Evolutionary conservation across 2,113 vertebrate genomes (phyloP).

Genomic region (Spermophilus dauricus): DNA sequence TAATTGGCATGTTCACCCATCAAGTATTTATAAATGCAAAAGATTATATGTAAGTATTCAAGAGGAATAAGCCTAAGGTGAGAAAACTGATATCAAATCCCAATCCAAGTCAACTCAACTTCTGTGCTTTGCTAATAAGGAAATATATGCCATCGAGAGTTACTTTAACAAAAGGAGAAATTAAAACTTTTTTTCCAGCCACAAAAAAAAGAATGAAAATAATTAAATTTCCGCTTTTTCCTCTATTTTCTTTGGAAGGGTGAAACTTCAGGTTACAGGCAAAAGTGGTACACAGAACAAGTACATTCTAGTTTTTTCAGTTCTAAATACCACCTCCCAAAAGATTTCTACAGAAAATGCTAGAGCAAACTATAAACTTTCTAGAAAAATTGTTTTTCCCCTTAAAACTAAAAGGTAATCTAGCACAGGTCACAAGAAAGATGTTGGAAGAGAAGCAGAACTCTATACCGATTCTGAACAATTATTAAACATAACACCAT

Average conservation of each 20-base stretch:
- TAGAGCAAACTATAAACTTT: slow-evolving; percentile 63
- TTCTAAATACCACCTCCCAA: slow-evolving; percentile 66
- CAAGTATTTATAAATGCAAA: neutral
- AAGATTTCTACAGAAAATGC: slow-evolving; percentile 72
- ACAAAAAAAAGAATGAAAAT: slow-evolving; percentile 72
- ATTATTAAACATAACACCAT: slow-evolving; percentile 69
- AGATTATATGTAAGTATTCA: slow-evolving; percentile 4
- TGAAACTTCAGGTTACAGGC: slow-evolving; percentile 56
- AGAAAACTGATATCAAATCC: slow-evolving; percentile 52
- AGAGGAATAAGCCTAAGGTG: neutral
- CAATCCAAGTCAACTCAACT: neutral
- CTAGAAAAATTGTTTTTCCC: slow-evolving; percentile 68
- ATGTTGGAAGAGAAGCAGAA: slow-evolving; percentile 67
- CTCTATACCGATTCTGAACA: slow-evolving; percentile 23
- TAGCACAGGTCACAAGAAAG: slow-evolving; percentile 65
- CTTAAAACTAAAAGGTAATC: slow-evolving; percentile 40
- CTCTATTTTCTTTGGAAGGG: slow-evolving; percentile 59
- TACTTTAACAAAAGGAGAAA: slow-evolving; percentile 66
- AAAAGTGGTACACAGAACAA: slow-evolving; percentile 75
- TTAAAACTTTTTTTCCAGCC: slow-evolving; percentile 70
- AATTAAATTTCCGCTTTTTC: slow-evolving; percentile 60
- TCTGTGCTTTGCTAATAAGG: slow-evolving; percentile 23
- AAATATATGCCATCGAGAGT: neutral
- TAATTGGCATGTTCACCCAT: neutral
- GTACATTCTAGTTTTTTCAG: slow-evolving; percentile 64